These are phyloP conservation scores for Alloplasta piceator DNA, from an alignment of 2,888 invertebrate species.

Conservation along the genomic window DNA sequence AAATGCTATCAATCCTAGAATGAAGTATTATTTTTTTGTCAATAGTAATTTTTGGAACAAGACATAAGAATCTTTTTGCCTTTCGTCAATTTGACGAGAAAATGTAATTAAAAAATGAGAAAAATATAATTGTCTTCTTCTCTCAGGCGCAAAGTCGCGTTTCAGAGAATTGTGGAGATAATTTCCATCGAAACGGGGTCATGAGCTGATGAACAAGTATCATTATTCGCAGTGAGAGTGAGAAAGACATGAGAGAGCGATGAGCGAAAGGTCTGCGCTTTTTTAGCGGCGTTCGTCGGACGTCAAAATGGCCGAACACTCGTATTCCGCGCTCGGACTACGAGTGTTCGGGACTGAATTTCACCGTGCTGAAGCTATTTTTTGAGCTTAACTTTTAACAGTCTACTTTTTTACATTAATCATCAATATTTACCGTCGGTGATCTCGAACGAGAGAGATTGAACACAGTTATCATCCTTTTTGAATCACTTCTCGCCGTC, in stretches of 20 bases:
- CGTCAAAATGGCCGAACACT: conserved; percentile 6
- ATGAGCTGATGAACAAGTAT: not conserved
- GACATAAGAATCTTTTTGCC: too few species aligned
- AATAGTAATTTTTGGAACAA: too few species aligned
- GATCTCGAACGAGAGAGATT: not conserved
- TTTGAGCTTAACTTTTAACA: not conserved
- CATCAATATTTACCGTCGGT: conserved; percentile 26
- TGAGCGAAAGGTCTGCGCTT: not conserved
- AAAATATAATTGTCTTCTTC: not conserved
- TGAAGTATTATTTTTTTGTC: too few species aligned
- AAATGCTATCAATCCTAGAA: too few species aligned
- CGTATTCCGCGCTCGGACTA: not conserved
- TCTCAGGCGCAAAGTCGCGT: not conserved
- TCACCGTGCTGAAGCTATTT: conserved; percentile 5
- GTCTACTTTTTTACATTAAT: not conserved
- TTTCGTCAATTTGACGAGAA: not conserved
- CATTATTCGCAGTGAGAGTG: not conserved
- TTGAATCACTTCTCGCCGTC: not conserved
- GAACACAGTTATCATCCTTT: conserved; percentile 32
- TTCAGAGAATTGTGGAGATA: not conserved
- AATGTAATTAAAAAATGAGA: not conserved
- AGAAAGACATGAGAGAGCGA: not conserved
- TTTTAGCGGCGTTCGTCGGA: conserved; percentile 14
- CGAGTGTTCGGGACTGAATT: not conserved
- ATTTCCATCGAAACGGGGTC: not conserved